Evolutionary conservation across 2,113 vertebrate genomes (phyloP).

Genomic region (Chaetorhynchus papuensis): DNA sequence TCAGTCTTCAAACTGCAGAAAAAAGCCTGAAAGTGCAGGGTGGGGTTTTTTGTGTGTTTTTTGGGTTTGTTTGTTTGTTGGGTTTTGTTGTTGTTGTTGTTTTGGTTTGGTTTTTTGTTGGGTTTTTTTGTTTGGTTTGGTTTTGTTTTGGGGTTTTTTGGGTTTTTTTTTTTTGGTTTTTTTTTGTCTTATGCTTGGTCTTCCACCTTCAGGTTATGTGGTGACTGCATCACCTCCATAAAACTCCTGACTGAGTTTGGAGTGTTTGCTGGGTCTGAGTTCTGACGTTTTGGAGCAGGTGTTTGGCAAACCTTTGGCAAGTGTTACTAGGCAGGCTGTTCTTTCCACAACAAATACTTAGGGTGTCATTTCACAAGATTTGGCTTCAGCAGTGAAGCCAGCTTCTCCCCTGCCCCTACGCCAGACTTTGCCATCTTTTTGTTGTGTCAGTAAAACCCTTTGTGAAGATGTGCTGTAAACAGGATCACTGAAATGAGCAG

Average conservation of each 20-base stretch:
- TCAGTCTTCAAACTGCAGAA: not conserved
- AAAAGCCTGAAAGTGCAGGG: not conserved
- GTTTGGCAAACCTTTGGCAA: not conserved
- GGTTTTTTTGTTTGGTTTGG: too few relatives aligned
- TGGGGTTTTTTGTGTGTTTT: too few relatives aligned
- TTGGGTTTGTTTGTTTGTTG: too few relatives aligned
- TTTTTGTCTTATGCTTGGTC: not conserved
- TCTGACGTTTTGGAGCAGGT: not conserved
- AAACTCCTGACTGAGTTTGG: not conserved
- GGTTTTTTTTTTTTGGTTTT: not conserved
- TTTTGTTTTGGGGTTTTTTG: too few relatives aligned
- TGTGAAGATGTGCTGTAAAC: not conserved
- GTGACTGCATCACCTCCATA: not conserved
- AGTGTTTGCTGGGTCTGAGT: not conserved
- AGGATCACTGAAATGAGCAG: not conserved
- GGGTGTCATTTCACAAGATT: not conserved
- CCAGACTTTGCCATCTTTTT: not conserved
- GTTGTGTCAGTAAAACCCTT: slow-evolving; percentile 34
- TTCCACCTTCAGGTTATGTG: not conserved
- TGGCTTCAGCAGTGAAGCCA: not conserved
- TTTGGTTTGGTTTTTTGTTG: too few relatives aligned
- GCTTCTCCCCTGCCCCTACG: not conserved
- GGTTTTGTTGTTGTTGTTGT: too few relatives aligned
- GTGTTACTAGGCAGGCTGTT: not conserved
- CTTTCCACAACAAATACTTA: not conserved